A percentile compares a stretch with the other conserved stretches of the same genome.
Evolutionary conservation across 37 sponge, comb jelly and placozoan species (phyloP).

Genomic region (Hormiphora californensis): DNA sequence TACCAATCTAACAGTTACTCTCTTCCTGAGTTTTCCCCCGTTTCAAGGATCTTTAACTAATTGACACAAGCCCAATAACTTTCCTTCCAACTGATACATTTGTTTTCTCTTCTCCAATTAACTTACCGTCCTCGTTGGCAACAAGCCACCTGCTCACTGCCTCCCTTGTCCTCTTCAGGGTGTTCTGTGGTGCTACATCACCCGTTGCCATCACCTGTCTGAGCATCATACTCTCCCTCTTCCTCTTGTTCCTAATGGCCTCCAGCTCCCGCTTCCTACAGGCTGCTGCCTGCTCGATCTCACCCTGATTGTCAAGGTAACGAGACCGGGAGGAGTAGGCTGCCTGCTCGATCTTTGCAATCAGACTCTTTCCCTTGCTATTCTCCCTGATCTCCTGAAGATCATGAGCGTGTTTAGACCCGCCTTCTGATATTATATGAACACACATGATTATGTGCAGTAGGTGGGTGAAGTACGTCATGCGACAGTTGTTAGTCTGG

Average conservation of each 20-base stretch:
- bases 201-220: conserved; percentile 9
- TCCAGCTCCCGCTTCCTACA: not conserved
- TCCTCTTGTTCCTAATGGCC: not conserved
- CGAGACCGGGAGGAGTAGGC: not conserved
- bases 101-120: too few species aligned
- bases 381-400: conserved; percentile 1
- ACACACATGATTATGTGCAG: too few species aligned
- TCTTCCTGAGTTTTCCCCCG: too few species aligned
- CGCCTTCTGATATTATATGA: too few species aligned
- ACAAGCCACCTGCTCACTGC: conserved; percentile 8
- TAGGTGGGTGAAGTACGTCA: too few species aligned
- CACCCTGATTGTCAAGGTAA: not conserved
- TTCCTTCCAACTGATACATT: too few species aligned
- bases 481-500: too few species aligned
- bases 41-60: too few species aligned
- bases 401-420: not conserved
- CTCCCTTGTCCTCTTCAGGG: conserved; percentile 1
- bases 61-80: too few species aligned
- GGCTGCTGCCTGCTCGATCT: not conserved
- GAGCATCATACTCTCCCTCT: not conserved
- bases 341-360: not conserved
- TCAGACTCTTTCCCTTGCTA: conserved; percentile 14
- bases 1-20: too few species aligned
- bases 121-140: not conserved
- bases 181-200: not conserved